These are phyloP conservation scores for Dyspetes luteomarginatus DNA, from an alignment of 2,888 invertebrate species.

Conservation along the genomic window DNA sequence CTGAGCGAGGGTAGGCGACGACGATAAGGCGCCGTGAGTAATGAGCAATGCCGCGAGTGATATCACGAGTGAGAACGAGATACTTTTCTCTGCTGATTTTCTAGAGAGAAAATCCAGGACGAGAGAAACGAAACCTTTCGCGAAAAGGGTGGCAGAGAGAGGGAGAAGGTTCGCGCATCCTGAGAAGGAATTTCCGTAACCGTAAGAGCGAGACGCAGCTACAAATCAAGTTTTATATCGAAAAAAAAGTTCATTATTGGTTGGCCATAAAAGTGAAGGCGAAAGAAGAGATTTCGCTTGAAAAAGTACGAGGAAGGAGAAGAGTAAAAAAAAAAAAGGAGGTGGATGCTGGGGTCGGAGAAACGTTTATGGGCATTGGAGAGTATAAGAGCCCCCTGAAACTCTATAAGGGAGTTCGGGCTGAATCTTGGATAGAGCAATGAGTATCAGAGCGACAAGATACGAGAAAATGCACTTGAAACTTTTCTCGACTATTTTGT, in stretches of 20 bases:
- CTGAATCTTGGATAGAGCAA: slow-evolving; percentile 60
- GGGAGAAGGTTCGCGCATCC: slow-evolving; percentile 36
- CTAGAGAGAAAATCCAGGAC: too few relatives aligned
- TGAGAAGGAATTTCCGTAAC: slow-evolving; percentile 47
- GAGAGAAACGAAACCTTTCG: slow-evolving; percentile 43
- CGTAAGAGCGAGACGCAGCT: slow-evolving; percentile 74
- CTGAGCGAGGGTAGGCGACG: slow-evolving; percentile 75
- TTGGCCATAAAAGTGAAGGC: slow-evolving; percentile 80
- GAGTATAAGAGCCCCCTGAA: slow-evolving; percentile 45
- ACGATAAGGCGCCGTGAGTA: slow-evolving; percentile 83
- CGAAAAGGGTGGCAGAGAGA: slow-evolving; percentile 49
- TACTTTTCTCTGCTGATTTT: slow-evolving; percentile 68
- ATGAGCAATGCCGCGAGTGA: slow-evolving; percentile 83
- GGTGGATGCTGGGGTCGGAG: slow-evolving; percentile 41
- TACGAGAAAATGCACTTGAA: slow-evolving; percentile 36
- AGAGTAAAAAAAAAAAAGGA: slow-evolving; percentile 37
- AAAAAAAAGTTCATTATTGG: slow-evolving; percentile 82
- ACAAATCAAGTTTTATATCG: slow-evolving; percentile 82
- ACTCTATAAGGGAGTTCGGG: slow-evolving; percentile 43
- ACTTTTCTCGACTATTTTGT: slow-evolving; percentile 46
- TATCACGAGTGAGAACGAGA: slow-evolving; percentile 79
- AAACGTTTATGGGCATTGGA: slow-evolving; percentile 62
- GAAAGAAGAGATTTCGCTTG: slow-evolving; percentile 70
- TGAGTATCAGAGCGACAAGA: slow-evolving; percentile 42
- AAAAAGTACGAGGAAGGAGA: slow-evolving; percentile 64